Conservation (phyloP, 2,113 vertebrate genomes). For the Panthera uncia region DNA sequence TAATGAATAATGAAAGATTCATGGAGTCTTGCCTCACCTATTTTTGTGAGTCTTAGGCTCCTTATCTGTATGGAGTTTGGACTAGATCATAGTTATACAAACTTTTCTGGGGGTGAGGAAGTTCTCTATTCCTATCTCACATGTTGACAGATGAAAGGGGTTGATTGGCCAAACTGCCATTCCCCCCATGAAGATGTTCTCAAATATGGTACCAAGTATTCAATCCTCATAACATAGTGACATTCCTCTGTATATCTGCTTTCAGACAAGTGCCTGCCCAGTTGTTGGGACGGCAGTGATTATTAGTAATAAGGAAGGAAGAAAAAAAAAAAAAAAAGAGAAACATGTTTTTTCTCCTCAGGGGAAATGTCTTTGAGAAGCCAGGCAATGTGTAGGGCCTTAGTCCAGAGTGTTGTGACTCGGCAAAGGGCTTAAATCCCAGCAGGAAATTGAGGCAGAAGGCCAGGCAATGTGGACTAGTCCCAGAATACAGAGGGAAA, state of each 20-base stretch:
- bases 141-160: background rate
- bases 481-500: conserved; percentile 26
- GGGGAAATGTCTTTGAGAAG: conserved; percentile 43
- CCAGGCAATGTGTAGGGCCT: background rate
- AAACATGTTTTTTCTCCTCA: conserved; percentile 7
- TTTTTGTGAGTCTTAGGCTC: background rate
- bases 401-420: conserved; percentile 2
- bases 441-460: conserved; percentile 57
- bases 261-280: background rate
- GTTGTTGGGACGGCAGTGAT: conserved; percentile 7
- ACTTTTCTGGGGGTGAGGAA: background rate
- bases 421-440: background rate
- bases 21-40: background rate
- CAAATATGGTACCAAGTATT: background rate
- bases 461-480: conserved; percentile 62
- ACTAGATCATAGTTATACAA: background rate
- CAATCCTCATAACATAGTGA: background rate
- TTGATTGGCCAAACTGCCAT: background rate
- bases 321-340: background rate
- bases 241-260: background rate
- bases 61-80: background rate
- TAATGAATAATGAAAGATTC: background rate
- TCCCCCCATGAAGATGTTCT: background rate
- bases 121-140: background rate
- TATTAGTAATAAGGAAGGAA: background rate